Conservation (phyloP, 2,113 vertebrate genomes). For the Columba janthina region DNA sequence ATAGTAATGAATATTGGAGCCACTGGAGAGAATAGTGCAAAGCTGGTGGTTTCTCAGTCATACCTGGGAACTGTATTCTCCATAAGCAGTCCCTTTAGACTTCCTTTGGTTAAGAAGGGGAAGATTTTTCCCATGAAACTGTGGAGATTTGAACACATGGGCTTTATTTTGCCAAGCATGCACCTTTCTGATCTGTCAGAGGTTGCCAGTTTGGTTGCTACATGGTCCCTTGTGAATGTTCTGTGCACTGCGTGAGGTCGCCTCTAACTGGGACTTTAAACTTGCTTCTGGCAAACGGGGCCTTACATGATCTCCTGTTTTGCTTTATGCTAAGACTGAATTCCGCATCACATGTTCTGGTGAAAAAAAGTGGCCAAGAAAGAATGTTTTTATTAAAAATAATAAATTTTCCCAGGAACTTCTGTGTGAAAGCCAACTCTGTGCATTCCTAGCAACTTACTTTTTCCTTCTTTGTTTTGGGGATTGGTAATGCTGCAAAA, state of each 20-base stretch:
- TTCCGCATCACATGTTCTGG: background rate
- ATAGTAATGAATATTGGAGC: background rate
- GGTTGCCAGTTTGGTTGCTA: background rate
- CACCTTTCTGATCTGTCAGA: background rate
- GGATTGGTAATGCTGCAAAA: background rate
- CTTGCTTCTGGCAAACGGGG: background rate
- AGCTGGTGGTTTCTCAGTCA: background rate
- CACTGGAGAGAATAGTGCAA: background rate
- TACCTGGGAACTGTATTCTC: background rate
- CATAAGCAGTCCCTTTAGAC: background rate
- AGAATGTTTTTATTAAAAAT: slow-evolving; percentile 10
- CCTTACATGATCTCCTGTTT: background rate
- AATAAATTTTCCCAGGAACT: slow-evolving; percentile 2
- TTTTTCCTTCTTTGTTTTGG: background rate
- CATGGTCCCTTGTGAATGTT: fast-evolving
- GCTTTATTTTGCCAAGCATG: background rate
- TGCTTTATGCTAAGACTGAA: background rate
- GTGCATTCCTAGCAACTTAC: background rate
- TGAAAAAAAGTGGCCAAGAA: background rate
- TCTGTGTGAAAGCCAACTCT: background rate
- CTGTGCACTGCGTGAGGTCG: background rate
- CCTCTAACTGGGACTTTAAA: background rate
- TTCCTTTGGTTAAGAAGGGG: background rate
- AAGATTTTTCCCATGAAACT: background rate
- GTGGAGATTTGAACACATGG: fast-evolving